Base-by-base conservation (phyloP, 2,888 invertebrate species). In the Heliconius ethilla region DNA sequence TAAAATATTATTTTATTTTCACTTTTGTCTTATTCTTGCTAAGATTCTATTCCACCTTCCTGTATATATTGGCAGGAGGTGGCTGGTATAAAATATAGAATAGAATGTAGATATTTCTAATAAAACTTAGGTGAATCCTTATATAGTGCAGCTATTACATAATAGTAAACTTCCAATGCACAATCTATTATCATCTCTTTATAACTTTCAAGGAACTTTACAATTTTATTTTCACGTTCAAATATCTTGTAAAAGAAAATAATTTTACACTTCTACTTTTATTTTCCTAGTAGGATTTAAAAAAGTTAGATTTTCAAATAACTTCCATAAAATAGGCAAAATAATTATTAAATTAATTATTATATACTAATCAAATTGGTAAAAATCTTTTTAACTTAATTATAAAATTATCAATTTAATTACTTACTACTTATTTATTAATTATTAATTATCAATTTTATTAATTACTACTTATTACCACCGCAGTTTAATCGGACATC, bases 151-250 rank as follows among this genome's bases (percentile, higher is more conserved):
- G 45, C 65, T 66, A 75, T 66, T 70, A 75, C 55, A 59, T 70
- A 70, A 18, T 63, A 70, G 66, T 65, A 67, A 78, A 76, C 72
- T 78, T 76, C 59, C 70, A 72, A 72, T 72, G 73, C 66, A 66
- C 73, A 59, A 78, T 67, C 72, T 76, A 73, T 73, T 78, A 78
- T 78, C 66, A 73, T 72, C 51, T 73, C 76, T 62, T 73, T 78
- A 76, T 45, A 78, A 78, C 70, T 78, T 74, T 40, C 73, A 45
- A 69, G 69, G 76, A 76, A 73, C 62, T 78, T 76, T 73, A 59
- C 33, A 78, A 76, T 62, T 75, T 75, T 76, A 73, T 78, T 76
- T 73, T 75, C 29, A 72, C 72, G 76, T 72, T 76, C 73, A 78
- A 78, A 73, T 76, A 76, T 75, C 33, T 62, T 40, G 59, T 27